These are phyloP conservation scores for Ceyx margarethae DNA, from an alignment of 2,113 vertebrate species.

Conservation along the genomic window DNA sequence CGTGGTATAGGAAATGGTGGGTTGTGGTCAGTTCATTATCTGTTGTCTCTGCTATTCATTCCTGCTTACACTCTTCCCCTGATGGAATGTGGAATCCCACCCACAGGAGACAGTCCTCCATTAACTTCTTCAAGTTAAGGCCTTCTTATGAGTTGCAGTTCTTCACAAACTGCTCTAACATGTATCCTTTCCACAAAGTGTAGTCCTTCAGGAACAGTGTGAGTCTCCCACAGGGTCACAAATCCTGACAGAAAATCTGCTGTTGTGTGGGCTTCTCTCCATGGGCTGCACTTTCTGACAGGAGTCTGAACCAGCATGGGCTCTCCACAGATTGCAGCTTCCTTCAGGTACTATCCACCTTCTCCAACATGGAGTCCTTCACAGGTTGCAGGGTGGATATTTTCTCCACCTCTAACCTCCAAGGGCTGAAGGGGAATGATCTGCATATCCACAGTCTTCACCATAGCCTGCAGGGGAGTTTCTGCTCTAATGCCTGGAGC, in stretches of 20 bases:
- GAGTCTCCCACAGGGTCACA: rapidly evolving
- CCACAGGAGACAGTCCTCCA: not conserved
- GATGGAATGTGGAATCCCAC: not conserved
- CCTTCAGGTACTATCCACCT: not conserved
- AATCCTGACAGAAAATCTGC: not conserved
- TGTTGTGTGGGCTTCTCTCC: not conserved
- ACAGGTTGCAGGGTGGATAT: not conserved
- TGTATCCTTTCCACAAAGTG: not conserved
- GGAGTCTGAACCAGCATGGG: rapidly evolving
- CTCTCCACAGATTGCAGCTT: not conserved
- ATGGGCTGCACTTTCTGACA: not conserved
- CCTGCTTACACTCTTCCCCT: not conserved
- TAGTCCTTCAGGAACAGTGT: not conserved
- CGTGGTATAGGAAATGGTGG: rapidly evolving
- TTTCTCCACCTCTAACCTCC: not conserved
- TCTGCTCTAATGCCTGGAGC: rapidly evolving
- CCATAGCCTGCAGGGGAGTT: not conserved
- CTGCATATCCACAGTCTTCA: not conserved
- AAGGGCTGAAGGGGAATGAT: not conserved
- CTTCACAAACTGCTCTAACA: rapidly evolving
- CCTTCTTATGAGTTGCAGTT: not conserved
- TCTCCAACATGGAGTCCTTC: rapidly evolving
- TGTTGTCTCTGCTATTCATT: rapidly evolving
- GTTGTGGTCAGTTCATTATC: not conserved
- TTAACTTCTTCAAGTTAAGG: not conserved